Base-by-base conservation (phyloP, 2,113 vertebrate genomes). In the Hippoglossus stenolepis region DNA sequence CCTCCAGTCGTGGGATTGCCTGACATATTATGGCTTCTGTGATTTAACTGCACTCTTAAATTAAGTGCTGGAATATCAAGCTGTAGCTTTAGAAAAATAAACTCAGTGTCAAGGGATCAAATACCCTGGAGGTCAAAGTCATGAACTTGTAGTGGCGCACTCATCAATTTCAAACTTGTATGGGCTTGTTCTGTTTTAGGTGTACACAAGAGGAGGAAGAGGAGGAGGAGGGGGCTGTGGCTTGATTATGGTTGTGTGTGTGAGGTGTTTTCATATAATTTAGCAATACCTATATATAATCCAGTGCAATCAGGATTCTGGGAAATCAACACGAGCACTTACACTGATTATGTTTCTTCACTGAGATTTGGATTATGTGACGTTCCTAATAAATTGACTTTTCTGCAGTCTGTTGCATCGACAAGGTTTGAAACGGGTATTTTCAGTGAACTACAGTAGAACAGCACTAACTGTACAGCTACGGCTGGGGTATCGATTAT, bases 21-120 rank as follows among this genome's bases (percentile, higher is more conserved):
- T 98, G 97, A 99, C 98, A 96, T 96, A 98, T 98, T 98, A 98
- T 96, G 92, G 96, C 94, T 95, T 95, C 94, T 97, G 95, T 99
- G 97, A 98, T 98, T 98, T 98, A 98, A 97, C 96, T 96, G 96
- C 95, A 94, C 96, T 97, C 96, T 96, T 96, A 97, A 99, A 99
- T 98, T 98, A 98, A 98, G 97, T 96, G 96, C 94, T 96, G 93
- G 96, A 97, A 97, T 97, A 98, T 96, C 97, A 97, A 93, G 93
- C 95, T 96, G 94, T 93, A 93, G 95, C 96, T 96, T 97, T 95
- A 94, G 95, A 96, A 96, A 97, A 96, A 98, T 97, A 97, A 97
- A 96, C 96, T 95, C 89, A 87, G 85, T 96, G 96, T 96, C 95
- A 95, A 91, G 94, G 93, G 95, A 95, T 94, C 91, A 93, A 90